Conservation (phyloP, 2,888 invertebrate species). For the Pseudococcus viburni region DNA sequence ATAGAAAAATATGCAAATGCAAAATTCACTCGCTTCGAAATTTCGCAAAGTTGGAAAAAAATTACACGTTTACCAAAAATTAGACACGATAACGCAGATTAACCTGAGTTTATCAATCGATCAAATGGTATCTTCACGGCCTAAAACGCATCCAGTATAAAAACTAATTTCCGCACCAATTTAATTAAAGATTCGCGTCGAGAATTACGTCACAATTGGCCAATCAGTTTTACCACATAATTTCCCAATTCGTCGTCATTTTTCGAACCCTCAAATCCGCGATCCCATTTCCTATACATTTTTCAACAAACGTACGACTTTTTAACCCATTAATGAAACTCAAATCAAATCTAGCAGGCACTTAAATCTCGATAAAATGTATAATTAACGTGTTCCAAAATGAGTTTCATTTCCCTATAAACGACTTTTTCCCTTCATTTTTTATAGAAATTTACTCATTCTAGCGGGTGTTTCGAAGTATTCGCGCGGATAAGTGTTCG, state of each 20-base stretch:
- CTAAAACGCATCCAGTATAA: not conserved
- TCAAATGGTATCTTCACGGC: not conserved
- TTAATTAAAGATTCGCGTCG: not conserved
- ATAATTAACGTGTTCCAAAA: not conserved
- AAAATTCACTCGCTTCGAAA: too few species aligned
- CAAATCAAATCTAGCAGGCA: not conserved
- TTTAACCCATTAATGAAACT: not conserved
- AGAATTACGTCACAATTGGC: constrained; percentile 24
- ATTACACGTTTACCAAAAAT: not conserved
- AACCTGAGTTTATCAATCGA: not conserved
- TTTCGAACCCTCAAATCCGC: not conserved
- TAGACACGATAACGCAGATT: not conserved
- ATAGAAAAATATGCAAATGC: too few species aligned
- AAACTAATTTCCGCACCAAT: not conserved
- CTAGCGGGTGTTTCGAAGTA: not conserved
- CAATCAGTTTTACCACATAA: constrained; percentile 24
- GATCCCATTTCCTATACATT: not conserved
- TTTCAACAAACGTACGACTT: not conserved
- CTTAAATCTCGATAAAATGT: not conserved
- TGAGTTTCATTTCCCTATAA: not conserved
- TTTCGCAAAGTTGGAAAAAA: not conserved
- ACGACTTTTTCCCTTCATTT: not conserved
- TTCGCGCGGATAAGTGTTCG: not conserved
- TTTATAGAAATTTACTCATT: not conserved
- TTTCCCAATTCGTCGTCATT: not conserved